Base-by-base conservation (phyloP, 2,888 invertebrate species). In the Orthosia incerta region DNA sequence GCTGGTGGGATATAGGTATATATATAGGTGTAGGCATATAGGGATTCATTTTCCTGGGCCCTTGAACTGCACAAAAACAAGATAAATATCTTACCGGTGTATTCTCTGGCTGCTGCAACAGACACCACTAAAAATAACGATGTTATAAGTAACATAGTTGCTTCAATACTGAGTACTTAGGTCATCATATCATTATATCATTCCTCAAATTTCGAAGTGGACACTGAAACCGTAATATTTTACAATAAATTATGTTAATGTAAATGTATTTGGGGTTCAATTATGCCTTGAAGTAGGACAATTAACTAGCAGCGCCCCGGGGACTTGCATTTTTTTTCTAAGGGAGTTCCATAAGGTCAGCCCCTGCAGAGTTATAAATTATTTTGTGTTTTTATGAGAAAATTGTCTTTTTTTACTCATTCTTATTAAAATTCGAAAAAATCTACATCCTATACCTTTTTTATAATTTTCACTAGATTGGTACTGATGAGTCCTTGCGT, bases 31-130 rank as follows among this genome's bases (percentile, higher is more conserved):
- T n/a, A n/a, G n/a, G n/a, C n/a, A n/a, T n/a, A n/a, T 39, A 39
- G 39, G 39, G 39, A 39, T 39, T 4, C 9, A 1, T 23, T 20
- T n/a, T 23, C n/a, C 50, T 0, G 20, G 12, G 11, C 20, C 12
- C 9, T 61, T 16, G 45, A 51, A 48, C 16, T 50, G 15, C 13
- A 46, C 0, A 62, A n/a, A 13, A 20, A 20, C 2, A 13, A 51
- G 4, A 3, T 0, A 51, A 59, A 59, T 4, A 12, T 46, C 51
- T 71, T 79, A 76, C 76, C 73, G 0, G 45, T 61, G n/a, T 76
- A 64, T 23, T 55, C 73, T 50, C 16, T 60, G 9, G 63, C 63
- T 57, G 15, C 31, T 5, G 26, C 79, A n/a, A 45, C 16, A 15
- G 61, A 55, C 16, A 45, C 55, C 26, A 73, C 45, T 9, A 79